Evolutionary conservation across 2,888 invertebrate species (phyloP).

Genomic region (Cyaniris semiargus): DNA sequence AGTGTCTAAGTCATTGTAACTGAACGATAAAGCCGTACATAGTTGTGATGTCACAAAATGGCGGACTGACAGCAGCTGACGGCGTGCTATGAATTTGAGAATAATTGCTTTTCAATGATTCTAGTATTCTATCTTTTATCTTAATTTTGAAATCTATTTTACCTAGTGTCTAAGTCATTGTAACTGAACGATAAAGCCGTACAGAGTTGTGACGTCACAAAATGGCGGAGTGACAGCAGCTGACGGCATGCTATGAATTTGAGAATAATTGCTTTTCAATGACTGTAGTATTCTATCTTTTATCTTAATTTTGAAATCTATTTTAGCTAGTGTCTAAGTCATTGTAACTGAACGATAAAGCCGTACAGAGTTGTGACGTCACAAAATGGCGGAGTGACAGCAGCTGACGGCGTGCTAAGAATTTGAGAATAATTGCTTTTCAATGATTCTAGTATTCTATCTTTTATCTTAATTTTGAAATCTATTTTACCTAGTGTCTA

Average conservation of each 20-base stretch:
- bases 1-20: neutral
- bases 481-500: neutral
- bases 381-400: slow-evolving; percentile 6
- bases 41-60: slow-evolving; percentile 9
- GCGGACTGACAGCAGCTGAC: slow-evolving; percentile 19
- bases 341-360: neutral
- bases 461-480: neutral
- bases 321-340: neutral
- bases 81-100: neutral
- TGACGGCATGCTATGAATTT: no score
- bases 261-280: no score
- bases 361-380: neutral
- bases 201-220: neutral
- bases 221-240: slow-evolving; percentile 9
- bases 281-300: neutral
- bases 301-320: neutral
- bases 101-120: no score
- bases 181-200: neutral
- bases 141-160: neutral
- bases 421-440: no score
- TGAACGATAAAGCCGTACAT: neutral
- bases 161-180: no score
- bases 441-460: neutral
- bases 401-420: neutral
- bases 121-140: no score